Evolutionary conservation across 2,797 vertebrate species (phyloP).

Genomic region (Myotis daubentonii): DNA sequence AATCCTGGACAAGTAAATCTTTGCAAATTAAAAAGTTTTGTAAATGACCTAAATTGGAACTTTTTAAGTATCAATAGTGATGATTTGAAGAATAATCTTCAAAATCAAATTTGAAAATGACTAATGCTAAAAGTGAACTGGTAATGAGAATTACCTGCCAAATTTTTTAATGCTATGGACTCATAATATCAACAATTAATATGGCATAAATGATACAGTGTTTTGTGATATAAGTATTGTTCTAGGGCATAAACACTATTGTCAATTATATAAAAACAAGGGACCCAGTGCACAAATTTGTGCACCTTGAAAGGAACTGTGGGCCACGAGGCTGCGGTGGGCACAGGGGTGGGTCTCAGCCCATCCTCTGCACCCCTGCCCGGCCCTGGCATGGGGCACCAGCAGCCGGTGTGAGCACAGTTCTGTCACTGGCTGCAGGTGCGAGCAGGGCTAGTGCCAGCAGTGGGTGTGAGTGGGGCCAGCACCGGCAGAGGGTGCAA

Average conservation of each 20-base stretch:
- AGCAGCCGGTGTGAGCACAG: too few species aligned
- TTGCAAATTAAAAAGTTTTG: slow-evolving; percentile 48
- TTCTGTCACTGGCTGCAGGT: too few species aligned
- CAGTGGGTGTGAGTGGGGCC: too few species aligned
- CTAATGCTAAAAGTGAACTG: slow-evolving; percentile 42
- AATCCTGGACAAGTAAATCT: slow-evolving; percentile 34
- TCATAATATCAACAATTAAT: neutral
- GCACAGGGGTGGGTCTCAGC: too few species aligned
- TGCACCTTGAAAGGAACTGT: too few species aligned
- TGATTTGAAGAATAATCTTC: slow-evolving; percentile 4
- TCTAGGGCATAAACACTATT: neutral
- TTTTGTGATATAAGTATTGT: slow-evolving; percentile 22
- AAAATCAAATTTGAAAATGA: slow-evolving; percentile 72
- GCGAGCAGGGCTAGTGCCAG: too few species aligned
- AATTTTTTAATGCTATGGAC: neutral
- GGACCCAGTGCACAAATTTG: too few species aligned
- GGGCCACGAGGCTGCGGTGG: too few species aligned
- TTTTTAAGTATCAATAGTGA: slow-evolving; percentile 50
- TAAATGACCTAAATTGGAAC: slow-evolving; percentile 57
- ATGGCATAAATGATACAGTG: neutral
- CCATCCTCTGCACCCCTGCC: too few species aligned
- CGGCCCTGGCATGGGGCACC: too few species aligned
- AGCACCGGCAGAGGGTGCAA: too few species aligned
- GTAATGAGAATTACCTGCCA: slow-evolving; percentile 45
- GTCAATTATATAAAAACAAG: slow-evolving; percentile 12